Evolutionary conservation across 2,888 invertebrate species (phyloP), one percentile per base, ranked within the genome.

Genomic region (Muschampia plurimacula): DNA sequence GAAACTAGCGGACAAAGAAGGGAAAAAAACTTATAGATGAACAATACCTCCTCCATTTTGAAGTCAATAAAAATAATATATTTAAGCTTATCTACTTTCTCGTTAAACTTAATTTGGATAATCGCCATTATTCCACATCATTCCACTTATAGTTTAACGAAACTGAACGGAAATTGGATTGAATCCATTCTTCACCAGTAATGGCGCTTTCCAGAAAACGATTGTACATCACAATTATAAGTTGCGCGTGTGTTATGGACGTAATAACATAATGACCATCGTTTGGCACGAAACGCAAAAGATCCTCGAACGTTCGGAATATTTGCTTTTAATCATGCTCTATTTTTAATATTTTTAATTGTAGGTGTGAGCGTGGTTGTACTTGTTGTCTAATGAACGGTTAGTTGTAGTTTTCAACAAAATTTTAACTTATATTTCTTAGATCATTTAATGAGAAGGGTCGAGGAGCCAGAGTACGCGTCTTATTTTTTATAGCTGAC

Each of bases 271-370:
- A 36, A 70, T 59, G 70, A 65, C 41, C 55, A 63, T 1, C 62
- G 55, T 69, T 69, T 69, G 55, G 63, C 52, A 69, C 52, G 62
- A 52, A 39, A 55, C 22, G 69, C 62, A 52, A 49, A 49, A 49
- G 9, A 41, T 2, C 46, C 9, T 13, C 39, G n/a, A 9, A 4
- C 12, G 49, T 70, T 64, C 55, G 12, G 7, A 32, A 36, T 69
- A 49, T 64, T 69, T 28, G 41, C 41, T 57, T 64, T 64, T 70
- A 70, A 70, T 70, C 64, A 64, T n/a, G 10, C 55, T 70, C 36
- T 60, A 64, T 64, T 41, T 63, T 41, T 62, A 64, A 69, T 69
- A 22, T 69, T 63, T 49, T 49, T 49, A 49, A 49, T 49, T 49
- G 49, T 49, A 49, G 13, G 49, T 49, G 49, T 49, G n/a, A 10